phyloP scores from a whole-genome alignment of 2,888 invertebrate genomes.

The Pharmacophagus antenor region DNA sequence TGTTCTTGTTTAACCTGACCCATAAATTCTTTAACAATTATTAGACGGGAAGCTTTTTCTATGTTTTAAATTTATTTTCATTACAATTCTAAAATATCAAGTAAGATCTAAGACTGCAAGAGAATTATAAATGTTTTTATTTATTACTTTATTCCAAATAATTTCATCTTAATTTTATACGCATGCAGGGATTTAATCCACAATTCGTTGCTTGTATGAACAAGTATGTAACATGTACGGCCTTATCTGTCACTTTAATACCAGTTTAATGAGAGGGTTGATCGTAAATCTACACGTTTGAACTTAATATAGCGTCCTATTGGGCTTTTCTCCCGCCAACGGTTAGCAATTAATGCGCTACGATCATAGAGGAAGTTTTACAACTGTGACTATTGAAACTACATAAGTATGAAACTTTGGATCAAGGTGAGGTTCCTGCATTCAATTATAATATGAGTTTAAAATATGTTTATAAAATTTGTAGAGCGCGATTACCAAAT shows the following conservation, averaged over 20 bases:
- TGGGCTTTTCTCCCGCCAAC: constrained; percentile 61
- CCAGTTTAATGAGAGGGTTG: constrained; percentile 79
- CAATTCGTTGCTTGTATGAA: constrained; percentile 68
- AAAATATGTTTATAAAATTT: constrained; percentile 63
- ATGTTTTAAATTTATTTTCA: no score
- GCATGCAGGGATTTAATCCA: constrained; percentile 38
- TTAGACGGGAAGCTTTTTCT: no score
- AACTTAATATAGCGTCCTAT: constrained; percentile 73
- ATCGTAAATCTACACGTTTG: constrained; percentile 78
- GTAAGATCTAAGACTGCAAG: no score
- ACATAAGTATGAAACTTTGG: constrained; percentile 72
- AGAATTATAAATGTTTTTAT: no score
- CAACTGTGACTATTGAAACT: constrained; percentile 71
- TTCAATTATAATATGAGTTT: constrained; percentile 66
- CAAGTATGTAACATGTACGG: constrained; percentile 69
- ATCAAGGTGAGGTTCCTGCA: constrained; percentile 66
- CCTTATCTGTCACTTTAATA: constrained; percentile 77
- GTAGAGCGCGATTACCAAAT: constrained; percentile 41
- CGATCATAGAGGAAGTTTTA: constrained; percentile 73
- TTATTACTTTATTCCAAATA: background rate
- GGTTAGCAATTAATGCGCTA: constrained; percentile 75
- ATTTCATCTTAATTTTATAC: background rate
- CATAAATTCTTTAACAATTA: no score
- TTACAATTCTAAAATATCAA: no score
- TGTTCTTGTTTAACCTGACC: no score